Percentiles rank a stretch among this genome's conserved stretches.
These are phyloP conservation scores for Riparia riparia DNA, from an alignment of 2,113 vertebrate genomes.

Conservation along the genomic window DNA sequence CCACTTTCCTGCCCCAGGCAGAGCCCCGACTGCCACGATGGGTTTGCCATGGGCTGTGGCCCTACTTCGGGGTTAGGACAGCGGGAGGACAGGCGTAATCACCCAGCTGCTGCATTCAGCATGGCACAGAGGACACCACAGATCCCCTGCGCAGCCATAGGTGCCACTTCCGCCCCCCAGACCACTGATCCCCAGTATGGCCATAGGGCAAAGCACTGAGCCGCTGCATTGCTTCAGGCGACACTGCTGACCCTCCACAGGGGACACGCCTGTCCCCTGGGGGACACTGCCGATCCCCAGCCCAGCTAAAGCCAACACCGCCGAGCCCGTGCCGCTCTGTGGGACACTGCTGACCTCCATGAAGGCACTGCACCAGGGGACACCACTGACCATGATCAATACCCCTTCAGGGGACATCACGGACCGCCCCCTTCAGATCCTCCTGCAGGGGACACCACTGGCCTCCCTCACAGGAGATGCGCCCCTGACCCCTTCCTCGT, in stretches of 20 bases:
- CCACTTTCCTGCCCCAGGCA: background rate
- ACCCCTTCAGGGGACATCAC: background rate
- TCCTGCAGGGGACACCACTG: background rate
- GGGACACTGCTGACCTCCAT: background rate
- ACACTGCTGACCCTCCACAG: background rate
- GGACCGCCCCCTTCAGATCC: background rate
- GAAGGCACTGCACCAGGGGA: background rate
- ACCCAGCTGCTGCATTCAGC: accelerated
- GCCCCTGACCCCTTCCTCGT: background rate
- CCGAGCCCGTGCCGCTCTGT: background rate
- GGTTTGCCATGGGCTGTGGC: background rate
- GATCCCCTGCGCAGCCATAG: accelerated
- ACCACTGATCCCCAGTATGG: background rate
- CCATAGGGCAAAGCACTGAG: background rate
- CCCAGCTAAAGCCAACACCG: background rate
- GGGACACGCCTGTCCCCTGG: background rate
- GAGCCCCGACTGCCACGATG: accelerated
- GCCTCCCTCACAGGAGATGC: background rate
- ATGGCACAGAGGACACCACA: accelerated
- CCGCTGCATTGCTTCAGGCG: background rate
- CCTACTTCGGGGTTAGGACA: background rate
- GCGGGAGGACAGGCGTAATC: background rate
- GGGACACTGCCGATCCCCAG: background rate
- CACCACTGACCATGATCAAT: background rate
- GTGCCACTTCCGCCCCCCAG: accelerated